Conservation (phyloP, 2,888 invertebrate species). For the Antitype chi region DNA sequence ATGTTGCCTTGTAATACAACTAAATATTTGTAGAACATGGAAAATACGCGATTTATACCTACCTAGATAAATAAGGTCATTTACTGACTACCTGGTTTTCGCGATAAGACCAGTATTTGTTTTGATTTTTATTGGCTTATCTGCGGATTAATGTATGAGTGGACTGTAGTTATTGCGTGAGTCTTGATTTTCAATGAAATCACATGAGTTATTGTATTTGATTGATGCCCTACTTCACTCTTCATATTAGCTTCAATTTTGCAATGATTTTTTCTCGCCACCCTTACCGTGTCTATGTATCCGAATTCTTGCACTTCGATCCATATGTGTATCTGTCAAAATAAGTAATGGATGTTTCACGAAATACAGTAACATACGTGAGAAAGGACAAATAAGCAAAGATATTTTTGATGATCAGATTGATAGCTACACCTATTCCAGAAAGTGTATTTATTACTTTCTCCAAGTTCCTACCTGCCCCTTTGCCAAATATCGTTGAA, state of each 20-base stretch:
- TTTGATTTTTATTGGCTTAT: conserved; percentile 48
- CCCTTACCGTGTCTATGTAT: not conserved
- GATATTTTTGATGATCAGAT: no score
- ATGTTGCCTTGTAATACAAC: conserved; percentile 45
- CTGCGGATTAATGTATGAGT: conserved; percentile 44
- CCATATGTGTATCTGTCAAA: no score
- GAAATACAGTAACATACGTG: no score
- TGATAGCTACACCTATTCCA: no score
- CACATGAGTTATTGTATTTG: conserved; percentile 15
- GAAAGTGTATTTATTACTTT: no score
- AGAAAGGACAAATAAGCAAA: no score
- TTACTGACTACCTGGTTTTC: conserved; percentile 15
- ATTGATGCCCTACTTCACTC: not conserved
- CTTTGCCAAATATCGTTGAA: no score
- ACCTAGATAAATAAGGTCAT: conserved; percentile 38
- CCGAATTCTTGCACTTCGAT: no score
- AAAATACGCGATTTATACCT: conserved; percentile 30
- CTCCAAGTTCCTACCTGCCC: no score
- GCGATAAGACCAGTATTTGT: conserved; percentile 42
- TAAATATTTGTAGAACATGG: conserved; percentile 36
- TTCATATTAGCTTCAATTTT: not conserved
- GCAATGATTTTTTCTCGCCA: not conserved
- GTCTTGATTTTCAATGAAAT: not conserved
- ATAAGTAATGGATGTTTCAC: no score
- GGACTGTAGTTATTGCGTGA: conserved; percentile 5